A percentile compares a stretch with the other conserved stretches of the same genome.
Evolutionary conservation across 2,113 vertebrate genomes (phyloP).

Genomic region (Tympanuchus pallidicinctus): DNA sequence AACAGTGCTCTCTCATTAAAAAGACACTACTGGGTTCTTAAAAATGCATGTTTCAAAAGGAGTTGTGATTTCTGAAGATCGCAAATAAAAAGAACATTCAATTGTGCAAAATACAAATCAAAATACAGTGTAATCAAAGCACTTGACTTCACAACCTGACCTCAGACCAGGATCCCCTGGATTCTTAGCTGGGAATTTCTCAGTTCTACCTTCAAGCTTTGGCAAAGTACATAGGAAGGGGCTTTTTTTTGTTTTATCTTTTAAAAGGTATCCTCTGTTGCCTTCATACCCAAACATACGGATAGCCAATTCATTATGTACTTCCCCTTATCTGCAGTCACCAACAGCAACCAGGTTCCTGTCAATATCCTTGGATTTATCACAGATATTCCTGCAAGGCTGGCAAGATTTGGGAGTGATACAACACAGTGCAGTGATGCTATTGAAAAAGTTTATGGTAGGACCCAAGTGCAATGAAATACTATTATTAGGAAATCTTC

Average conservation of each 20-base stretch:
- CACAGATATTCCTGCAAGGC: background rate
- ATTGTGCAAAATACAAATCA: background rate
- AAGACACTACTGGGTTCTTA: background rate
- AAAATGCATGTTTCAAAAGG: background rate
- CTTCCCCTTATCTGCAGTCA: background rate
- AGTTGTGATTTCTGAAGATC: background rate
- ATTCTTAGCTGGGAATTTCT: background rate
- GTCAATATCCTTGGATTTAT: background rate
- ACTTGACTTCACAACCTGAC: background rate
- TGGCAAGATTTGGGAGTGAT: background rate
- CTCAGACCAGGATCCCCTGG: background rate
- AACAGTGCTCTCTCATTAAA: background rate
- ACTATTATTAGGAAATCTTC: background rate
- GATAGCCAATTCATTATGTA: background rate
- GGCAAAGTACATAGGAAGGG: background rate
- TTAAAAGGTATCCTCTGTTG: background rate
- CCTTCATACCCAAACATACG: background rate
- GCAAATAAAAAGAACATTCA: background rate
- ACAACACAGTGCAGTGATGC: background rate
- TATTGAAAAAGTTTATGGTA: background rate
- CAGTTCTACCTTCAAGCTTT: background rate
- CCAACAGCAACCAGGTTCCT: background rate
- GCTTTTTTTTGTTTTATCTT: background rate
- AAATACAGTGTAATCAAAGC: background rate
- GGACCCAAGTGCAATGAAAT: background rate